These are phyloP conservation scores for Blastomussa wellsi DNA, from an alignment of 92 coral and sea anemone species.

Conservation along the genomic window DNA sequence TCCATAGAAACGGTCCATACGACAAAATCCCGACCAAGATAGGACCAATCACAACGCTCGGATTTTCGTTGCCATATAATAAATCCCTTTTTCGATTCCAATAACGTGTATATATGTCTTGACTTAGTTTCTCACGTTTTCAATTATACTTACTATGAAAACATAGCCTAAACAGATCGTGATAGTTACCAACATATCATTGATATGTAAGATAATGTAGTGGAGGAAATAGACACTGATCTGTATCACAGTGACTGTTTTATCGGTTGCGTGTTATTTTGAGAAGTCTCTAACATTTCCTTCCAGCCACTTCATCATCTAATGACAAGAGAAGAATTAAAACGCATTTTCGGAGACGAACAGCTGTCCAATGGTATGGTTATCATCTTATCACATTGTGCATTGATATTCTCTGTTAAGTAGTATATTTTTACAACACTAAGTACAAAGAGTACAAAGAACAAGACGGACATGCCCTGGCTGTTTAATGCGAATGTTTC, in stretches of 20 bases:
- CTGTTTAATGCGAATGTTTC: no score
- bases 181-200: neutral
- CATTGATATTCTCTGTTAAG: neutral
- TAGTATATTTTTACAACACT: no score
- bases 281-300: neutral
- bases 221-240: neutral
- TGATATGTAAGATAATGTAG: neutral
- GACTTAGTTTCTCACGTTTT: no score
- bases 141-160: no score
- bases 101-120: no score
- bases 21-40: no score
- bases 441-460: no score
- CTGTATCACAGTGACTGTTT: neutral
- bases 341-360: conserved; percentile 53
- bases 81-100: no score
- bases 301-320: conserved; percentile 46
- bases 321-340: conserved; percentile 57
- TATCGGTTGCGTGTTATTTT: neutral
- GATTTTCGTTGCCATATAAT: no score
- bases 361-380: conserved; percentile 45
- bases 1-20: no score
- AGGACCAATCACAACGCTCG: no score
- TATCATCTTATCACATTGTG: neutral
- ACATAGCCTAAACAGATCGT: no score
- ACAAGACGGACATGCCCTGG: neutral